Base-by-base conservation (phyloP, 35 echinoderm and acorn worm genomes). In the Chiridota heheva region DNA sequence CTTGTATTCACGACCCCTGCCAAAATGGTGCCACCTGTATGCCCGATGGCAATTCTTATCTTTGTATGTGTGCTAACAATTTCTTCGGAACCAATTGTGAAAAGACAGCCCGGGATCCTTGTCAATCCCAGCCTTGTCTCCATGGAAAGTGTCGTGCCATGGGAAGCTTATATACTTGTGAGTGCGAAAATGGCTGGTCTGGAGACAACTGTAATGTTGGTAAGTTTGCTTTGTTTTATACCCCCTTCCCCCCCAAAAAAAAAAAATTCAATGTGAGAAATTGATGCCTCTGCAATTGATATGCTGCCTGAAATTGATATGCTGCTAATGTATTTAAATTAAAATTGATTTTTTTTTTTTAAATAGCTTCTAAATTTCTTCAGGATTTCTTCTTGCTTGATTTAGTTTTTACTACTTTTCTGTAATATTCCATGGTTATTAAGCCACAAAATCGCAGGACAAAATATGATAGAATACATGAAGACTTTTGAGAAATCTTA, bases 11-110 rank as follows among this genome's bases (percentile, higher is more conserved):
- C 15, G 41, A 39, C 1, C 81, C 81, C 10, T 84, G 82, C 27
- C 18, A 22, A 48, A 84, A 84, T 42, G 82, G 82, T 17, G 82
- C 67, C 36, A 32, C 29, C 17, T 84, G 82, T 62, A 2, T 37
- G 0, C 51, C 67, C 20, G 58, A 45, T 81, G 77, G 77, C 39
- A 63, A 32, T 27, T 42, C 77, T 29, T 81, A 65, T 31, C 2
- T 44, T 2, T 81, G 77, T 81, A 62, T 63, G 24, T 81, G 77
- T 66, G 26, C 77, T 81, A 15, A 38, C 10, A 60, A 45, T 1
- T 81, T 63, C 39, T 44, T 60, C 5, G 77, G 77, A 7, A 49
- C 25, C 40, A 81, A 8, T 42, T 81, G 77, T 66, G 57, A 81
- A 29, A 42, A 22, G 46, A 57, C 58, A 24, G 61, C 56, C 5